These are phyloP conservation scores for Drosophila athabasca DNA, from an alignment of 1,140 invertebrate genomes.

Conservation along the genomic window DNA sequence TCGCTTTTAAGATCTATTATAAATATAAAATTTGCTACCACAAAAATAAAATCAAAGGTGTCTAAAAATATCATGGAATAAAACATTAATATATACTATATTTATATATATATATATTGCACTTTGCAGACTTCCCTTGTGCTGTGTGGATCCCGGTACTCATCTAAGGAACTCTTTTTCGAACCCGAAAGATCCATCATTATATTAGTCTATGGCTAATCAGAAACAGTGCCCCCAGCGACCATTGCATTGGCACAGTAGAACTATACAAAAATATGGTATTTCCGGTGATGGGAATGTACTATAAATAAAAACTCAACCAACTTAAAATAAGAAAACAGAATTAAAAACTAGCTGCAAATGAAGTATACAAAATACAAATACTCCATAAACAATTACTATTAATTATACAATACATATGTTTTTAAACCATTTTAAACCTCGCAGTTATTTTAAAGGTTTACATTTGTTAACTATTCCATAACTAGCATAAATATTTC, in stretches of 20 bases:
- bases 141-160: slow-evolving; percentile 10
- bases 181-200: slow-evolving; percentile 10
- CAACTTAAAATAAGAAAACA: slow-evolving; percentile 16
- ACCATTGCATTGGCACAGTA: slow-evolving; percentile 41
- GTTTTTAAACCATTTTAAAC: too few relatives aligned
- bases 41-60: slow-evolving; percentile 25
- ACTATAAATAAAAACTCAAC: slow-evolving; percentile 11
- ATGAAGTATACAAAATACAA: slow-evolving; percentile 13
- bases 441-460: too few relatives aligned
- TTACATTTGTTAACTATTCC: too few relatives aligned
- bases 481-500: too few relatives aligned
- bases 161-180: not conserved
- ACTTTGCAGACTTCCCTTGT: slow-evolving; percentile 37
- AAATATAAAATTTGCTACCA: slow-evolving; percentile 36
- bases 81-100: slow-evolving; percentile 5
- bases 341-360: slow-evolving; percentile 22
- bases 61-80: slow-evolving; percentile 40
- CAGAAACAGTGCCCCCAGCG: not conserved
- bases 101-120: slow-evolving; percentile 16
- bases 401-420: too few relatives aligned
- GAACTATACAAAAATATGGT: slow-evolving; percentile 22
- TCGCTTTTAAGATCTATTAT: slow-evolving; percentile 21
- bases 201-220: slow-evolving; percentile 23
- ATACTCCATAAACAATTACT: not conserved
- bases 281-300: not conserved